Percentiles rank a stretch among this genome's conserved stretches.
phyloP scores from a whole-genome alignment of 2,113 vertebrate species.

The Phainopepla nitens region DNA sequence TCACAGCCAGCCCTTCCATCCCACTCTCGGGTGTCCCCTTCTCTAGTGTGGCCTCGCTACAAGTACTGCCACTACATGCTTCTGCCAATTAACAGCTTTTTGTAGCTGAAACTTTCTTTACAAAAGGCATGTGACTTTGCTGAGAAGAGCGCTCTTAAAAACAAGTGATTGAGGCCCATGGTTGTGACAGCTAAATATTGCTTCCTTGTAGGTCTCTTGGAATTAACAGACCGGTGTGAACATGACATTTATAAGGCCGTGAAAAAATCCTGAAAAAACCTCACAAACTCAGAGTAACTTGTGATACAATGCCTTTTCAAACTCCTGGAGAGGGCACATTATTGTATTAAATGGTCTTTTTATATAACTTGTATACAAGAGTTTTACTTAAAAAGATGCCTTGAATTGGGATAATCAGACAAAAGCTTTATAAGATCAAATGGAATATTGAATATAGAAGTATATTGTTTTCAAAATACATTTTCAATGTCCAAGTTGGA shows the following conservation, averaged over 20 bases:
- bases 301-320: neutral
- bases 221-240: neutral
- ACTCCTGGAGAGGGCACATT: neutral
- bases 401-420: neutral
- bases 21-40: rapidly evolving
- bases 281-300: neutral
- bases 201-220: neutral
- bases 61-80: neutral
- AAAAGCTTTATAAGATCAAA: neutral
- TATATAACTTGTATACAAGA: neutral
- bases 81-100: neutral
- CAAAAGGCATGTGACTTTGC: neutral
- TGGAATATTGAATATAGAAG: neutral
- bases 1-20: neutral
- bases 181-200: neutral
- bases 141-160: neutral
- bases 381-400: neutral
- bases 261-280: neutral
- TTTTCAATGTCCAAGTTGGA: neutral
- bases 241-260: neutral
- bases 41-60: neutral
- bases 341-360: neutral
- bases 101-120: neutral
- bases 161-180: rapidly evolving
- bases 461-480: neutral